These are phyloP conservation scores for Lutraria lutraria DNA, from an alignment of 2,888 invertebrate genomes.

Conservation along the genomic window DNA sequence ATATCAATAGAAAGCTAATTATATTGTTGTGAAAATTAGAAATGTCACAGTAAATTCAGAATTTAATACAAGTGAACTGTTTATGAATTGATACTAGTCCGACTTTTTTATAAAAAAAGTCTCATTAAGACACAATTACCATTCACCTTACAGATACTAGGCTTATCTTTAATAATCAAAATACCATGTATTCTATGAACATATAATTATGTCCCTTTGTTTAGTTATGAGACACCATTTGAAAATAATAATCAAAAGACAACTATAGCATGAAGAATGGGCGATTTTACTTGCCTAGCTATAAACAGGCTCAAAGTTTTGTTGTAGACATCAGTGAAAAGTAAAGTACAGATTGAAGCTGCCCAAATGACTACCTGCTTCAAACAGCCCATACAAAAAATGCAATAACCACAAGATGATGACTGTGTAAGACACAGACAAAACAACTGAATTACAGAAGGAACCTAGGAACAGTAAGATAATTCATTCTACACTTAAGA, in stretches of 20 bases:
- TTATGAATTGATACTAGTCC: too few relatives aligned
- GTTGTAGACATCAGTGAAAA: background rate
- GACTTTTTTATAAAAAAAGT: too few relatives aligned
- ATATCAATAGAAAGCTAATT: too few relatives aligned
- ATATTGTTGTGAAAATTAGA: too few relatives aligned
- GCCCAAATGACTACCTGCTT: background rate
- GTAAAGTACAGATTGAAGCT: background rate
- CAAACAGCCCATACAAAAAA: slow-evolving; percentile 5
- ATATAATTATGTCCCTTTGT: background rate
- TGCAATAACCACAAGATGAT: background rate
- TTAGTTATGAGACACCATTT: background rate
- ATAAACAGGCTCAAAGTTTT: background rate
- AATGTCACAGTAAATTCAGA: too few relatives aligned
- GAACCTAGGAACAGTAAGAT: background rate
- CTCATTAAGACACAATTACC: too few relatives aligned
- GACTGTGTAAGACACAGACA: slow-evolving; percentile 10
- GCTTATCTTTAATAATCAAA: too few relatives aligned
- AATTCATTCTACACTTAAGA: slow-evolving; percentile 18
- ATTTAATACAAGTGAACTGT: too few relatives aligned
- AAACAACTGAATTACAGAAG: background rate
- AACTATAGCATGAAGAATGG: background rate
- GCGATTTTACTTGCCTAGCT: background rate
- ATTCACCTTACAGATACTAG: too few relatives aligned
- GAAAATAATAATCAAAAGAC: background rate
- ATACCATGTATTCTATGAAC: background rate